These are phyloP conservation scores for Chymomyza fuscimana DNA, from an alignment of 2,888 invertebrate genomes.

Conservation along the genomic window DNA sequence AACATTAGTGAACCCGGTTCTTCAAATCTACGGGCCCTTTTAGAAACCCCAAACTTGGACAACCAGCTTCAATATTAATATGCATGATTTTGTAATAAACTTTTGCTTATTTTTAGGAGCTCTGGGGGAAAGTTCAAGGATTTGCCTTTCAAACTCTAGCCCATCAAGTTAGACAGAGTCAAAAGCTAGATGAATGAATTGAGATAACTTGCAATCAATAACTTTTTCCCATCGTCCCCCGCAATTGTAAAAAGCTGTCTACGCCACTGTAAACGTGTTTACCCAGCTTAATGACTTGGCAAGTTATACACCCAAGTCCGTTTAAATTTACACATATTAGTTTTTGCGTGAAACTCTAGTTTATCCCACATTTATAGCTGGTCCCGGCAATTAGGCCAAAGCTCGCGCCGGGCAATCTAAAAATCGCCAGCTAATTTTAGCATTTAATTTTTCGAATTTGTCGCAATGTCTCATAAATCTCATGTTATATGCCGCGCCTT, in stretches of 20 bases:
- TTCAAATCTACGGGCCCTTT: too few species aligned
- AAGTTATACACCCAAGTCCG: neutral
- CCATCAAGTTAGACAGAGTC: too few species aligned
- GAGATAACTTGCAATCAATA: too few species aligned
- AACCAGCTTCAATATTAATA: too few species aligned
- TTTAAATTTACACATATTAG: neutral
- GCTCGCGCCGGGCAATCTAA: constrained; percentile 17
- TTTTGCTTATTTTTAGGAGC: too few species aligned
- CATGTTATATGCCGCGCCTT: neutral
- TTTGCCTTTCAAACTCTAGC: too few species aligned
- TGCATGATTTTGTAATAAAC: too few species aligned
- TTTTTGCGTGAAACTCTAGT: constrained; percentile 4
- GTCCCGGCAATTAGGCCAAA: constrained; percentile 18
- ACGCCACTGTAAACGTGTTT: neutral
- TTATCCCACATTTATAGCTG: constrained; percentile 4
- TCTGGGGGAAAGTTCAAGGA: too few species aligned
- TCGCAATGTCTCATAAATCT: constrained; percentile 29
- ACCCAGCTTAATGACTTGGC: neutral
- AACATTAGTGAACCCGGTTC: too few species aligned
- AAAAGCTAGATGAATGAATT: too few species aligned
- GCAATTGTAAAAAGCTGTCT: neutral
- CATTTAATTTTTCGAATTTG: constrained; percentile 17
- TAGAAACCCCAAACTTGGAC: too few species aligned
- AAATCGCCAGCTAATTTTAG: constrained; percentile 49
- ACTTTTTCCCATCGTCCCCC: neutral